Base-by-base conservation (phyloP, 2,797 vertebrate species). In the Corythornis leucogaster region DNA sequence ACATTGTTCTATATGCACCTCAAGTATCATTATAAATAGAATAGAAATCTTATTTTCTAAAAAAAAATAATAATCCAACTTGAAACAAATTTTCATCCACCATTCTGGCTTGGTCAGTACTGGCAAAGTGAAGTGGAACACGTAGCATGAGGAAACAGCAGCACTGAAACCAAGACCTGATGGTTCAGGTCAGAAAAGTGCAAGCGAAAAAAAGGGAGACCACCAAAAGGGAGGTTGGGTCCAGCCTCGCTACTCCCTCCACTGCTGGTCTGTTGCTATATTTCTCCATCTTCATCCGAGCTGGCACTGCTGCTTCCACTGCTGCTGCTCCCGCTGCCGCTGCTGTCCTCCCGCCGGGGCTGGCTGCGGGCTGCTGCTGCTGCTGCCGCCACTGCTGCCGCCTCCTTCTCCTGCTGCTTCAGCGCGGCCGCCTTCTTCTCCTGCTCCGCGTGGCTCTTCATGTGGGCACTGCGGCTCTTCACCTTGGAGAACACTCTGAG, bases 381-480 rank as follows among this genome's bases (percentile, higher is more conserved):
- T 0, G 96, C 96, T 8, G 38, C 45, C 21, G 22, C 45, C 0
- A 97, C 98, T 0, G 96, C 98, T 0, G 96, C 98, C 0, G 98
- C 98, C 90, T 99, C 99, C 0, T 97, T 98, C 94, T 99, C 98
- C 20, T 96, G 98, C 94, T 98, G 98, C 28, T 97, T 97, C 93
- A 98, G 97, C 0, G 99, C 99, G 0, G 99, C 99, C 0, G 99
- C 99, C 94, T 99, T 99, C 98, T 99, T 99, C 96, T 99, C 99
- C 97, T 99, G 99, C 97, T 99, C 99, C 0, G 99, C 98, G 0
- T 99, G 99, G 96, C 99, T 99, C 95, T 99, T 99, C 99, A 99
- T 99, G 97, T 99, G 99, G 16, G 99, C 99, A 1, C 99, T 99
- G 93, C 99, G 99, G 96, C 99, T 99, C 97, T 99, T 99, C 97